A percentile compares a stretch with the other conserved stretches of the same genome.
Conservation (phyloP, 2,113 vertebrate species). For the Marmota monax region DNA sequence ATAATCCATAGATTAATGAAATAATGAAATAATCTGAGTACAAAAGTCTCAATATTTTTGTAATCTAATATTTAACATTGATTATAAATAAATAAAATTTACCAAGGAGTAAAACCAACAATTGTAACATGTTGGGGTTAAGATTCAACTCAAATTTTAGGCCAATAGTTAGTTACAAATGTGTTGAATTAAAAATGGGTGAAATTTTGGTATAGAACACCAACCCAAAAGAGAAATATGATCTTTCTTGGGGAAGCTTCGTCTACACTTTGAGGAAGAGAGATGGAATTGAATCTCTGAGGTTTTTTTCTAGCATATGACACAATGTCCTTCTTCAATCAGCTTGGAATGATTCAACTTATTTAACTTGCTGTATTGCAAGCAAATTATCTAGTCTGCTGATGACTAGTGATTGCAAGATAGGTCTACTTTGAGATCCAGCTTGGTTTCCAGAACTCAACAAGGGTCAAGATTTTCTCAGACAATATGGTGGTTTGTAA, state of each 20-base stretch:
- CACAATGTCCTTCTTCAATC: background rate
- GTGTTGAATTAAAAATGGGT: background rate
- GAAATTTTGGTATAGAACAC: background rate
- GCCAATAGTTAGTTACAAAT: background rate
- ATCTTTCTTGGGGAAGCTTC: background rate
- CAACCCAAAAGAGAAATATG: background rate
- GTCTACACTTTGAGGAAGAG: background rate
- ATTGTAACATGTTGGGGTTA: background rate
- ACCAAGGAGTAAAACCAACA: background rate
- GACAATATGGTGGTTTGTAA: background rate
- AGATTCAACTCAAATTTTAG: background rate
- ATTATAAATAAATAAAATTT: background rate
- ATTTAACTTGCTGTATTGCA: background rate
- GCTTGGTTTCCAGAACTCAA: background rate
- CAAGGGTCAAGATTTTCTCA: background rate
- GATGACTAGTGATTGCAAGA: background rate
- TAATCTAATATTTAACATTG: background rate
- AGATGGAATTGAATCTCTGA: background rate
- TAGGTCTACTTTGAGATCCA: background rate
- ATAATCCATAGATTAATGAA: background rate
- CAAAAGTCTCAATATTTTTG: background rate
- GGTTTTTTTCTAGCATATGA: background rate
- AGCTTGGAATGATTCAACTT: background rate
- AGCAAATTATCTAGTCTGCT: background rate
- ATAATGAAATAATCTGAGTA: background rate